Evolutionary conservation across 2,888 invertebrate species (phyloP), one percentile per base, ranked within the genome.

Genomic region (Podotricha telesiphe): DNA sequence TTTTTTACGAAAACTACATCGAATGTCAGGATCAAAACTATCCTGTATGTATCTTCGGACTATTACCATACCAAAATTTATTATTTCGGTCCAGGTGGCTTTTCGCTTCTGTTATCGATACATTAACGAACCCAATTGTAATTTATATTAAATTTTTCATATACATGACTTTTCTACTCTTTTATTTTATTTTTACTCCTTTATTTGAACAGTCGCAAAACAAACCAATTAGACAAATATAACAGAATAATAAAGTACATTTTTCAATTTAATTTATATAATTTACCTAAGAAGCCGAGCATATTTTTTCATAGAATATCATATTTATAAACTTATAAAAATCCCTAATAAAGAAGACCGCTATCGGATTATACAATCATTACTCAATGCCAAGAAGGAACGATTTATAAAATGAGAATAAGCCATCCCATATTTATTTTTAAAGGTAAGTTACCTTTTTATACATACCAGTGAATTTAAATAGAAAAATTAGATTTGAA

Each of bases 341-440:
- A 59, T 51, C 59, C 28, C 7, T 34, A 67, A 50, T 59, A 59
- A 61, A 59, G 66, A 28, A 66, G 28, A 59, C 53, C 56, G 56
- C 62, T 53, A 62, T 66, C 34, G 56, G 28, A 47, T 61, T 34
- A 47, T 65, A 47, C 47, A 40, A 62, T 56, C 67, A 66, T 69
- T 62, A 69, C 34, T 69, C 69, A 69, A 66, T 56, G 69, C 48
- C 69, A 58, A 62, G 61, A 22, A 48, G 48, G 42, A 56, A 45
- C 56, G 56, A 68, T 64, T 67, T 59, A 67, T 67, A 61, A 67
- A 67, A 61, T 67, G 51, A 51, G 59, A 61, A 59, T 61, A 67
- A 51, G 59, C 50, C 48, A 51, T 59, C 42, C 19, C 42, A 28
- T 65, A 55, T 42, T 61, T 61, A 61, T 59, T 67, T 59, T 51